Evolutionary conservation across 2,113 vertebrate species (phyloP).

Genomic region (Xenopus borealis): DNA sequence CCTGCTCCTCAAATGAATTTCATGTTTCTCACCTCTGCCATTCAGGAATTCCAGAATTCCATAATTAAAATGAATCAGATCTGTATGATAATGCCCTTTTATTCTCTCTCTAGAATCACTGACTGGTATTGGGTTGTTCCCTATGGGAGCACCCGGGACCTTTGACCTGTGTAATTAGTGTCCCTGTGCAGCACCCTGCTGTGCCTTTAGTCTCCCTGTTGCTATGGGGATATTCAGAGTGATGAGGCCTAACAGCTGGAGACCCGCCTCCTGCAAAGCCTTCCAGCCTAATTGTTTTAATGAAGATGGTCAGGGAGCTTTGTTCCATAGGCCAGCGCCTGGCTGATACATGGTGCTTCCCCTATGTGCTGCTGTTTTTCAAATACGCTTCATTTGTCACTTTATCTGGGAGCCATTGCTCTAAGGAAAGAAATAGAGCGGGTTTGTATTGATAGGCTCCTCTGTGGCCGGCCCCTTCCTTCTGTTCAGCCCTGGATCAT

Average conservation of each 20-base stretch:
- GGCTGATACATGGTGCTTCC: constrained; percentile 35
- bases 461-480: constrained; percentile 22
- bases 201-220: constrained; percentile 25
- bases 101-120: no score
- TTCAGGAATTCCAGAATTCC: no score
- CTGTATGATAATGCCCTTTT: no score
- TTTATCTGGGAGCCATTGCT: constrained; percentile 7
- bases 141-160: constrained; percentile 21
- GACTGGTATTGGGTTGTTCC: constrained; percentile 11
- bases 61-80: no score
- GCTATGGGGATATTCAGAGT: constrained; percentile 32
- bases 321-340: constrained; percentile 19
- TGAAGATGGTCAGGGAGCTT: constrained; percentile 31
- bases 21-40: no score
- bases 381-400: constrained; percentile 40
- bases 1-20: no score
- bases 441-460: constrained; percentile 6
- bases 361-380: constrained; percentile 34
- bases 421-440: constrained; percentile 18
- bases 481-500: constrained; percentile 12
- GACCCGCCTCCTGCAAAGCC: constrained; percentile 28
- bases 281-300: constrained; percentile 38
- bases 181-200: constrained; percentile 22
- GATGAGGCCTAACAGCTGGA: constrained; percentile 38
- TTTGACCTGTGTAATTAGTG: constrained; percentile 37